Evolutionary conservation across 2,113 vertebrate species (phyloP).

Genomic region (Mirounga angustirostris): DNA sequence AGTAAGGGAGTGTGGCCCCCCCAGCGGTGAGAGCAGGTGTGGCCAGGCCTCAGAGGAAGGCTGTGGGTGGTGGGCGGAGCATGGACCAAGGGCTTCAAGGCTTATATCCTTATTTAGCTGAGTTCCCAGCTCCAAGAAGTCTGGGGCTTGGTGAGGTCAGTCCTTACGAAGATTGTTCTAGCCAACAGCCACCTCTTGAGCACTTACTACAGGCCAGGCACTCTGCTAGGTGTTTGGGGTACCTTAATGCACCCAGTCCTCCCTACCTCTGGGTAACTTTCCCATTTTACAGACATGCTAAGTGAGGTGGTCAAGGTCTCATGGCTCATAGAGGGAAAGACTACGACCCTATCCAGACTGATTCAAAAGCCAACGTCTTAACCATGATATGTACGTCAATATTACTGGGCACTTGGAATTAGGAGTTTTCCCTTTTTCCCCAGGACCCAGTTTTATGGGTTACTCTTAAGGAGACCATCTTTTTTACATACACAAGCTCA

Average conservation of each 20-base stretch:
- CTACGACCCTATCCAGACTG: not conserved
- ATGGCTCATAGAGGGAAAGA: not conserved
- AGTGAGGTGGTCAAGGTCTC: not conserved
- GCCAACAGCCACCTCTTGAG: not conserved
- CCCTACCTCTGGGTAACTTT: accelerated
- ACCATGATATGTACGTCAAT: no score
- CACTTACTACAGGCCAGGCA: not conserved
- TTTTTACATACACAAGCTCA: not conserved
- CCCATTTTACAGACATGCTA: not conserved
- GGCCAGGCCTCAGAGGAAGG: not conserved
- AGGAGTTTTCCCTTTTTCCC: no score
- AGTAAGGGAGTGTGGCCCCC: accelerated
- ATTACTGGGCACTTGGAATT: not conserved
- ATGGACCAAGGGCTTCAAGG: accelerated
- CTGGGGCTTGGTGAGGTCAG: not conserved
- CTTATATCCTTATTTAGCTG: not conserved
- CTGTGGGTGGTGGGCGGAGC: accelerated
- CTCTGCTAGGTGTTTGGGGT: not conserved
- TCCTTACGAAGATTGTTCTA: not conserved
- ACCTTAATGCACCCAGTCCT: not conserved
- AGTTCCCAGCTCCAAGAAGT: not conserved
- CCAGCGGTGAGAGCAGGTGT: accelerated
- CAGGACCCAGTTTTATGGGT: not conserved
- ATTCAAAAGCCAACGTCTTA: not conserved
- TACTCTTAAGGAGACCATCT: not conserved